Base-by-base conservation (phyloP, 2,113 vertebrate genomes). In the Rhizomys pruinosus region DNA sequence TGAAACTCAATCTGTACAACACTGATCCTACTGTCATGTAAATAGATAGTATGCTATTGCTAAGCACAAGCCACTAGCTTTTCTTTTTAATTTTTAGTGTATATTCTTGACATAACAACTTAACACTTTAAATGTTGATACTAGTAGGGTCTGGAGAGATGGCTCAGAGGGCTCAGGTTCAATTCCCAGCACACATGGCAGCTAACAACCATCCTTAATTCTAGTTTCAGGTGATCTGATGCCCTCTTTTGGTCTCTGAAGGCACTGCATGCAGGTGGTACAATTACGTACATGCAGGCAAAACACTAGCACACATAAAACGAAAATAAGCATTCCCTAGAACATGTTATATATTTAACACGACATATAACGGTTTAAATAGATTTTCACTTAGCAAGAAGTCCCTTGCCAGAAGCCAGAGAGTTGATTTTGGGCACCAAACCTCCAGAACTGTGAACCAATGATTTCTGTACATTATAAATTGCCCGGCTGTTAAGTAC, bases 351-450 rank as follows among this genome's bases (percentile, higher is more conserved):
- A 63, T 64, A 32, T 77, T 55, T 72, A 81, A 4, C 78, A 5
- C 5, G 84, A 32, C 11, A 6, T 69, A 69, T 7, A 87, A 66
- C 71, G 23, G 84, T 66, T 37, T 81, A 61, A 66, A n/a, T 76
- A 39, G 44, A 79, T 71, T 71, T 87, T 81, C 52, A 90, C 73
- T 84, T 66, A n/a, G 68, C 73, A 90, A 93, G 89, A 79, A 16
- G 44, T 10, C 37, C 29, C 52, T 42, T 34, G 19, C 37, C 57
- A 59, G 47, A 59, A 22, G 8, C 7, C 72, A 23, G 29, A 87
- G 20, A 5, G 37, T 87, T 59, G n/a, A n/a, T 61, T 22, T 90
- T 71, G 32, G 29, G 68, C 13, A 59, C 20, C 23, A 11, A 55
- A n/a, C 15, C 47, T 59, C 19, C 39, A 22, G 9, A 82, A n/a